Percentiles rank a stretch among this genome's conserved stretches.
Evolutionary conservation across 2,113 vertebrate genomes (phyloP).

Genomic region (Sturnira hondurensis): DNA sequence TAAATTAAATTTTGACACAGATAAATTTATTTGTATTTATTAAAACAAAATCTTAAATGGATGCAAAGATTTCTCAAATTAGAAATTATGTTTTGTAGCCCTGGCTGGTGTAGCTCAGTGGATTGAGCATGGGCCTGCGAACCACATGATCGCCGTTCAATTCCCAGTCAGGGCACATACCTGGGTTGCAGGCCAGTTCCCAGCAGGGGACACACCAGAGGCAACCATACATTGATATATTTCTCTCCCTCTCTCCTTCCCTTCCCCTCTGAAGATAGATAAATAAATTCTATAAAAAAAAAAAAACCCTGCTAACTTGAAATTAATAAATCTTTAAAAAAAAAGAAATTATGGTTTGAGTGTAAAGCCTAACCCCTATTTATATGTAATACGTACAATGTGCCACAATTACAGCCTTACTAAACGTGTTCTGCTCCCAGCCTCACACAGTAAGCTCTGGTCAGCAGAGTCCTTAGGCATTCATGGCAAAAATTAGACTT

Average conservation of each 20-base stretch:
- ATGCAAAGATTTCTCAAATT: constrained; percentile 1
- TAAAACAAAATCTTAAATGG: background rate
- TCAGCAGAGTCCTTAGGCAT: background rate
- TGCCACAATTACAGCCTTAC: background rate
- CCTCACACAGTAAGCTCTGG: background rate
- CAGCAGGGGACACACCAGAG: too few relatives aligned
- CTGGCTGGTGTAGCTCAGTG: too few relatives aligned
- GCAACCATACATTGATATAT: too few relatives aligned
- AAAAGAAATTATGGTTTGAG: background rate
- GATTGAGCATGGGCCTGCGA: too few relatives aligned
- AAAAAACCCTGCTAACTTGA: too few relatives aligned
- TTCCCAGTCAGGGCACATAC: too few relatives aligned
- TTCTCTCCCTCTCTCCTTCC: too few relatives aligned
- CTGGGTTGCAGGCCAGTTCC: too few relatives aligned
- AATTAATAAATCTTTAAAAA: too few relatives aligned
- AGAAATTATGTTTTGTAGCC: background rate
- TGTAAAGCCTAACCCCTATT: background rate
- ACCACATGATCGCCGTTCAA: too few relatives aligned
- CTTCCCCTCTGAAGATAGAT: too few relatives aligned
- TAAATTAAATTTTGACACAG: constrained; percentile 45
- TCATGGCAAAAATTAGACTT: background rate
- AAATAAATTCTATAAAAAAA: too few relatives aligned
- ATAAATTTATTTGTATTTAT: constrained; percentile 38
- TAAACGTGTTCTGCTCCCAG: background rate
- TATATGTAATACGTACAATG: background rate